Base-by-base conservation (phyloP, 2,888 invertebrate genomes). In the Sthenelais limicola region DNA sequence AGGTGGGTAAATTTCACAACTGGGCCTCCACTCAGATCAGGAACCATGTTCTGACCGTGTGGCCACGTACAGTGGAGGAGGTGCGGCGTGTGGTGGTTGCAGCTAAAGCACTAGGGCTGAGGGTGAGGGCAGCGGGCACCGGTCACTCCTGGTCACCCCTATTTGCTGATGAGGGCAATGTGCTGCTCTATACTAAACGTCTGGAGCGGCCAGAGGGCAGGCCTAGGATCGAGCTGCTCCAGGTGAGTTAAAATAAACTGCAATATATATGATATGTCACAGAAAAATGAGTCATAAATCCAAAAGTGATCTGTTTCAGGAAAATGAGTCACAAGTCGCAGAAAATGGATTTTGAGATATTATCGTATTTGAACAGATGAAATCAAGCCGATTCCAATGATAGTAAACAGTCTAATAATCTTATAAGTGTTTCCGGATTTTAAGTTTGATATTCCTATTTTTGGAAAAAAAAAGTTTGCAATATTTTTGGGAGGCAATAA, bases 131-230 rank as follows among this genome's bases (percentile, higher is more conserved):
- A 1, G 52, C 35, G 21, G 69, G 69, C 3, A 35, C 5, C 21
- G 52, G 38, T 12, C 69, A 69, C 69, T 51, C 51, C 32, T 69
- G 69, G 69, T 49, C 51, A 15, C 69, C 69, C 18, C 51, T 69
- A 4, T 69, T 69, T 26, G 52, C 52, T n/a, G 69, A 69, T 33
- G 69, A 52, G 47, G 43, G 58, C 18, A 56, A 67, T 32, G 47
- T 67, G 49, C n/a, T 67, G 21, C n/a, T 67, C 47, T 28, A 48
- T 30, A 48, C 30, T 47, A 38, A 35, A 3, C 9, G 24, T 7
- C 38, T 62, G 38, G n/a, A 62, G 62, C 33, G 62, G 26, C 62
- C 62, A 15, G 62, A 62, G 21, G 62, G 62, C 21, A n/a, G n/a
- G n/a, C 62, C 62, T 3, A 15, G 62, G 38, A 33, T 62, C 2